These are phyloP conservation scores for Ophion ellenae DNA, from an alignment of 2,888 invertebrate species.

Conservation along the genomic window DNA sequence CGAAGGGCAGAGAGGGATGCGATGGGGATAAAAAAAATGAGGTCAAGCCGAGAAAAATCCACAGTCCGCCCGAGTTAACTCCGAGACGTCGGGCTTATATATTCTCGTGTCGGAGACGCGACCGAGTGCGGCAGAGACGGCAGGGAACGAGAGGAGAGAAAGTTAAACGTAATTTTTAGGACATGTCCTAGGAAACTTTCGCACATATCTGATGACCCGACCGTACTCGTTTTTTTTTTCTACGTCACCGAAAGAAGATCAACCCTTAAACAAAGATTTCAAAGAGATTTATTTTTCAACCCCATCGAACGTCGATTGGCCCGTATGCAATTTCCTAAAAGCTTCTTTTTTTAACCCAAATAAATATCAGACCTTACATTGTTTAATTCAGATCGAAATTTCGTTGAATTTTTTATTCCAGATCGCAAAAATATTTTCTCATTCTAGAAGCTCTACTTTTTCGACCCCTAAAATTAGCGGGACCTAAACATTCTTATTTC, in stretches of 20 bases:
- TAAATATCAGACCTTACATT: neutral
- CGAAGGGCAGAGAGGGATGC: slow-evolving; percentile 25
- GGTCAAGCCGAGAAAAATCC: slow-evolving; percentile 52
- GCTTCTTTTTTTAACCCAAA: neutral
- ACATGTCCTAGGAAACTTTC: slow-evolving; percentile 40
- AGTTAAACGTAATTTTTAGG: slow-evolving; percentile 49
- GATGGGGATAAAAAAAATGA: slow-evolving; percentile 34
- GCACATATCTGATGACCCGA: slow-evolving; percentile 40
- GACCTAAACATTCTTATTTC: no score
- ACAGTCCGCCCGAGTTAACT: slow-evolving; percentile 49
- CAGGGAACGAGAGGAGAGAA: slow-evolving; percentile 1
- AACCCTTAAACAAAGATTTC: neutral
- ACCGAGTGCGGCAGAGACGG: neutral
- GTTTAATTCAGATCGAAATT: no score
- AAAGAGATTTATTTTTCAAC: slow-evolving; percentile 5
- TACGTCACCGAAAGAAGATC: neutral
- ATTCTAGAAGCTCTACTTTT: no score
- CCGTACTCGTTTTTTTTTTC: neutral
- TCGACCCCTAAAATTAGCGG: no score
- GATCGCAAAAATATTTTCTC: no score
- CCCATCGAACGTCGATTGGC: neutral
- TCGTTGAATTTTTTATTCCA: no score
- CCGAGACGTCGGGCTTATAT: slow-evolving; percentile 29
- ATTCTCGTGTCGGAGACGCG: slow-evolving; percentile 24
- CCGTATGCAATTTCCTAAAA: neutral